Evolutionary conservation across 1,140 invertebrate genomes (phyloP), one percentile per base, ranked within the genome.

Genomic region (Steinernema khuongi): DNA sequence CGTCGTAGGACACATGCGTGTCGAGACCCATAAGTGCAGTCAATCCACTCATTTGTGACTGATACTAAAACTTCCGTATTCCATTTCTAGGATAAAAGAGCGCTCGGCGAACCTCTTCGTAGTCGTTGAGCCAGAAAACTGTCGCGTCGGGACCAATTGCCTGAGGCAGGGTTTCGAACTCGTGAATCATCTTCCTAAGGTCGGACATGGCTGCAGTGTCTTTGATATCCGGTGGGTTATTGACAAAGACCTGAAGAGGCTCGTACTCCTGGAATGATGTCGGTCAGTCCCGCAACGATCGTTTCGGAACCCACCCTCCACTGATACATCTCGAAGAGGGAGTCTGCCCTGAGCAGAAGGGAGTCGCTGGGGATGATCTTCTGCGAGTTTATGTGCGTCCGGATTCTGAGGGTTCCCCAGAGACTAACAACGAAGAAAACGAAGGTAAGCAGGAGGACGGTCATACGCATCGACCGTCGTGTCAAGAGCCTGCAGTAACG

Each of bases 111-210:
- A 91, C 87, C 31, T 89, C 89, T 0, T 92, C 85, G 79, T 93
- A 96, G 28, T 90, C 90, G 71, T 93, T 87, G 0, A 95, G 85
- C 94, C 93, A 96, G 0, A 92, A 94, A 85, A 94, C 92, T 0
- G 92, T 93, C 81, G 93, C 93, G 0, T 91, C 81, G 0, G 90
- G 89, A n/a, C 79, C 84, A 2, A 82, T 82, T 33, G 94, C 91
- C 83, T 91, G 94, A 0, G 89, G 89, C 0, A 91, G 91, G 43
- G 90, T 90, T 85, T 94, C 93, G 74, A 94, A 88, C 19, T 88
- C 89, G 60, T 89, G 87, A 0, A 92, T 91, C 19, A 95, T 85
- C 31, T 90, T 89, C 86, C 94, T 92, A 26, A 96, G 89, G 84
- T 92, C 88, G 17, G 89, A 81, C 84, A 94, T 93, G 0, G 92